These are phyloP conservation scores for Himalopsyche phryganea DNA, from an alignment of 1,140 invertebrate genomes.

Conservation along the genomic window DNA sequence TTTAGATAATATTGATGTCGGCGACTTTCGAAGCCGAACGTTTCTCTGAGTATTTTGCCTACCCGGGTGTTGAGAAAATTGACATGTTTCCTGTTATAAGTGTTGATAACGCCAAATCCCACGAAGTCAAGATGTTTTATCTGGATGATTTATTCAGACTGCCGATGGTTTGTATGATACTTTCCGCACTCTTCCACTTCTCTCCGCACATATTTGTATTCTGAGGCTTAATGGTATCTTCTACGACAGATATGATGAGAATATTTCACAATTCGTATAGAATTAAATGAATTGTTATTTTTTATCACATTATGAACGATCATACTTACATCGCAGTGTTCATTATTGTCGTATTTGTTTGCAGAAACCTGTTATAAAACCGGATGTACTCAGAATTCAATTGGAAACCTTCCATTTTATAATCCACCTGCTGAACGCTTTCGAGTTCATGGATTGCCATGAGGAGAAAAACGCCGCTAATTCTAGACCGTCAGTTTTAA, in stretches of 20 bases:
- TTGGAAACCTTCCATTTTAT: slow-evolving; percentile 57
- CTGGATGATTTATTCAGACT: slow-evolving; percentile 60
- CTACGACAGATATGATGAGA: no score
- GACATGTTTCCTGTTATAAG: slow-evolving; percentile 55
- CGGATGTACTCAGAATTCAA: slow-evolving; percentile 52
- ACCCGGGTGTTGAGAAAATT: slow-evolving; percentile 46
- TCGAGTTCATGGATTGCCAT: slow-evolving; percentile 66
- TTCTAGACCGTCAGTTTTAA: slow-evolving; percentile 65
- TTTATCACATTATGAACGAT: no score
- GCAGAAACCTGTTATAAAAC: slow-evolving; percentile 50
- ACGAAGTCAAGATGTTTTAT: slow-evolving; percentile 63
- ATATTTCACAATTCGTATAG: no score
- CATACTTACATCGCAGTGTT: no score
- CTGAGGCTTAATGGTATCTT: no score
- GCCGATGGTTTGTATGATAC: slow-evolving; percentile 43
- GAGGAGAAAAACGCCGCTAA: slow-evolving; percentile 36
- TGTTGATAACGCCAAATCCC: slow-evolving; percentile 53
- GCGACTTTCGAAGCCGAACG: slow-evolving; percentile 75
- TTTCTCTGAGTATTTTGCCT: slow-evolving; percentile 72
- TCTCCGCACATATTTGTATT: no score
- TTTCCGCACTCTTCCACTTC: no score
- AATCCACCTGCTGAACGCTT: slow-evolving; percentile 61
- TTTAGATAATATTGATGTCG: slow-evolving; percentile 80
- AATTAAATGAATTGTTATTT: no score
- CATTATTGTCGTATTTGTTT: slow-evolving; percentile 24